These are phyloP conservation scores for Phacellophora camtschatica DNA, from an alignment of 30 jellyfish, hydroid and myxozoan species.

Conservation along the genomic window DNA sequence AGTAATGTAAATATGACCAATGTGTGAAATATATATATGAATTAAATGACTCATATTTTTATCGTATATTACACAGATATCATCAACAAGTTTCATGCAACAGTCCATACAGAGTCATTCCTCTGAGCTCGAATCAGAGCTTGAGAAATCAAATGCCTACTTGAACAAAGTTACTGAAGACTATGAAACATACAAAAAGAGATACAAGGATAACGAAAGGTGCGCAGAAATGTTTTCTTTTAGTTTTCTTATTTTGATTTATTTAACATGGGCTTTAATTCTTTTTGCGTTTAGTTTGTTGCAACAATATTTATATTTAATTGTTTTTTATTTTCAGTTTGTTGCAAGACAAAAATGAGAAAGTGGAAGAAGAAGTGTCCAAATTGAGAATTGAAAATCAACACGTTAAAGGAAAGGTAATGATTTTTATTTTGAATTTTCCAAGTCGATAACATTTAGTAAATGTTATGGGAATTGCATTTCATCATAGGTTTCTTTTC, in stretches of 20 bases:
- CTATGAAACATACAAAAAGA: conserved; percentile 55
- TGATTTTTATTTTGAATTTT: no score
- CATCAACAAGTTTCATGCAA: conserved; percentile 56
- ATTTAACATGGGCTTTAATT: no score
- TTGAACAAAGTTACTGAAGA: conserved; percentile 54
- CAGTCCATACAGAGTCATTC: conserved; percentile 28
- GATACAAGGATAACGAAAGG: conserved; percentile 58
- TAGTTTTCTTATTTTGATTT: no score
- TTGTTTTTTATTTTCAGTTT: neutral
- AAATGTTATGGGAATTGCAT: no score
- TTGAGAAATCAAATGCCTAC: conserved; percentile 68
- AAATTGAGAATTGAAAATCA: conserved; percentile 65
- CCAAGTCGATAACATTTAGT: no score
- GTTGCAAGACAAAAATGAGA: conserved; percentile 41
- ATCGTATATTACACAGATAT: conserved; percentile 11
- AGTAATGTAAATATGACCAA: no score
- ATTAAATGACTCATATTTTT: no score
- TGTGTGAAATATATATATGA: no score
- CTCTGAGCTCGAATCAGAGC: conserved; percentile 69
- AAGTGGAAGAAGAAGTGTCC: conserved; percentile 62
- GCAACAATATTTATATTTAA: no score
- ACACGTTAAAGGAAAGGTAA: conserved; percentile 73
- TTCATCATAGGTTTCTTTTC: no score
- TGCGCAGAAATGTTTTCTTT: no score
- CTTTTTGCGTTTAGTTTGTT: no score